Evolutionary conservation across 2,888 invertebrate genomes (phyloP), one percentile per base, ranked within the genome.

Genomic region (Notodonta dromedarius): DNA sequence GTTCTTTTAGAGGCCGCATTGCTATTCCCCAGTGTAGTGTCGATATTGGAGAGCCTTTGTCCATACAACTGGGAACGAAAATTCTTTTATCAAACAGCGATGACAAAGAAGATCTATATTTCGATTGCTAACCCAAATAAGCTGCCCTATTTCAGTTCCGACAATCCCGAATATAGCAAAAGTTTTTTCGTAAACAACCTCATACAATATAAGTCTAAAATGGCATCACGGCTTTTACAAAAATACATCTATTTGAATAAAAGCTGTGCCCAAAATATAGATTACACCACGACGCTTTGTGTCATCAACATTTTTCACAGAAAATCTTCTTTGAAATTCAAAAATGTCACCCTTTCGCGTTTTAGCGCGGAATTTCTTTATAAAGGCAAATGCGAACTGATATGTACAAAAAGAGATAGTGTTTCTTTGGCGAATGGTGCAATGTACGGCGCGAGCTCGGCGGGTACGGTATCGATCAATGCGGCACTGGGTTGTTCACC

Each of bases 401-500:
- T 58, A 65, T 40, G 56, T 16, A 53, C 13, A 58, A 57, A 65
- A 59, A 58, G 42, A 67, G 60, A 67, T 62, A 74, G 70, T 77
- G 61, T 71, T 70, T 71, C 60, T 66, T 74, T 65, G 57, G 64
- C 61, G 69, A 74, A 67, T 74, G 70, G 59, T 75, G 76, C 74
- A 75, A 76, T 65, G 77, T 66, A 59, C 60, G 58, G 39, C 12
- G 14, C 13, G 14, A 39, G n/a, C 54, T 13, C 14, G 6, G 44
- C 3, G 4, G 16, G n/a, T 16, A 13, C 40, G 40, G 67, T 77
- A 78, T 78, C 71, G 77, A 78, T 76, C 75, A 63, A 66, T 73
- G 73, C 72, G 74, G 70, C 68, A 74, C 69, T 44, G 67, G 67
- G 76, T 74, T 78, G 67, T 76, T 78, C 74, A 76, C 65, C 66